These are phyloP conservation scores for Geotrypetes seraphini DNA, from an alignment of 2,797 vertebrate genomes.

Conservation along the genomic window DNA sequence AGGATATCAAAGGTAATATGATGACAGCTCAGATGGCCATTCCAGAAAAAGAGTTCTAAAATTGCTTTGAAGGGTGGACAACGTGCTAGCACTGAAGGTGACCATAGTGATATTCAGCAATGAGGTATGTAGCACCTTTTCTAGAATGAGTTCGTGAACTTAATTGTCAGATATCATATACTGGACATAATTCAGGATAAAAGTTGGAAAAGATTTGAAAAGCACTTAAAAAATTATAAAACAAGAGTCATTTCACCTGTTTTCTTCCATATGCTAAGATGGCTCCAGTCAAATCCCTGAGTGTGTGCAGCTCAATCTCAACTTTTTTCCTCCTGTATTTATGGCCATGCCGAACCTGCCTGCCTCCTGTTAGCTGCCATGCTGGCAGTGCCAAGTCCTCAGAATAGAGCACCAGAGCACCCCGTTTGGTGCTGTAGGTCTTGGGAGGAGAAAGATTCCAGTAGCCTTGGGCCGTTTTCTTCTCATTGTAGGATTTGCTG, in stretches of 20 bases:
- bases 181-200: neutral
- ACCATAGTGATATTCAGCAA: too few species aligned
- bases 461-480: neutral
- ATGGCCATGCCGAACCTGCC: constrained; percentile 12
- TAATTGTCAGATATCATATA: too few species aligned
- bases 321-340: constrained; percentile 7
- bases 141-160: too few species aligned
- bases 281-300: constrained; percentile 51
- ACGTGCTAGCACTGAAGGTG: too few species aligned
- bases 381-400: constrained; percentile 49
- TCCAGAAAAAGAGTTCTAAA: too few species aligned
- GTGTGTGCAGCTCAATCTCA: constrained; percentile 26
- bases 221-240: neutral
- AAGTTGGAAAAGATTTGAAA: neutral
- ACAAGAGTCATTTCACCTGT: constrained; percentile 35
- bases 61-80: too few species aligned
- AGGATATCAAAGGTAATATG: too few species aligned
- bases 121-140: too few species aligned
- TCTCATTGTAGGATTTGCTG: constrained; percentile 11
- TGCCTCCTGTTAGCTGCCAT: constrained; percentile 12
- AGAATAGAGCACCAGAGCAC: constrained; percentile 56
- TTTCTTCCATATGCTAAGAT: constrained; percentile 41
- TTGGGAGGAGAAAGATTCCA: constrained; percentile 45
- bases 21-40: too few species aligned
- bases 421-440: constrained; percentile 64